Conservation (phyloP, 2,797 vertebrate species). For the Coendou prehensilis region DNA sequence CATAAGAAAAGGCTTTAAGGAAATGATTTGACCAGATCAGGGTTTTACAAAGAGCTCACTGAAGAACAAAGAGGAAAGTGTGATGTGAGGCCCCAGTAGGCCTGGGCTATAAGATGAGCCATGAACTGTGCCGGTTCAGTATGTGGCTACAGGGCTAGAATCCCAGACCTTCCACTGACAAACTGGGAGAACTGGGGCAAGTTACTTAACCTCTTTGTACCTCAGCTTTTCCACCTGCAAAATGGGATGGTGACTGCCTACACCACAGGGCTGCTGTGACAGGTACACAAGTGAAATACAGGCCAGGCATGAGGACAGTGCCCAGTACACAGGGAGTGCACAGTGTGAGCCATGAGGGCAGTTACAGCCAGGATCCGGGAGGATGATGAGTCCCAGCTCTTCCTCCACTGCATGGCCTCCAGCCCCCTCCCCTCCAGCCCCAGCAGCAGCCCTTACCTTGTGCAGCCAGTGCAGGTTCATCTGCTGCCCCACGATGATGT, state of each 20-base stretch:
- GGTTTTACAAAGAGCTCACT: not conserved
- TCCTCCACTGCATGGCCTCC: not conserved
- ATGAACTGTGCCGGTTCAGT: not conserved
- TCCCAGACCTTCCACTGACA: not conserved
- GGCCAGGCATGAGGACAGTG: not conserved
- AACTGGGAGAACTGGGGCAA: not conserved
- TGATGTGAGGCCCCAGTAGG: not conserved
- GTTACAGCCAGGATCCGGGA: rapidly evolving
- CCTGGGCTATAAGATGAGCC: not conserved
- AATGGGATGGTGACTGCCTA: not conserved
- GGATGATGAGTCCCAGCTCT: not conserved
- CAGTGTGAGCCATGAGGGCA: rapidly evolving
- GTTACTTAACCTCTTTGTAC: not conserved
- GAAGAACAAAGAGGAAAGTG: not conserved
- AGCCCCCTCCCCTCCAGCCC: not conserved
- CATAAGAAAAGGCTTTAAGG: not conserved
- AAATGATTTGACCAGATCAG: not conserved
- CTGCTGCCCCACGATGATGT: slow-evolving; percentile 92
- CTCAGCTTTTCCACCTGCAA: not conserved
- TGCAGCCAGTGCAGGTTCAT: slow-evolving; percentile 92
- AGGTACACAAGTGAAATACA: not conserved
- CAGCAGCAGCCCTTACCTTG: slow-evolving; percentile 87
- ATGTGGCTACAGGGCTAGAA: rapidly evolving
- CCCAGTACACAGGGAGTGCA: not conserved
- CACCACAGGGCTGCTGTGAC: not conserved